Percentiles rank a stretch among this genome's conserved stretches.
Conservation (phyloP, 2,797 vertebrate species). For the Amazonetta brasiliensis region DNA sequence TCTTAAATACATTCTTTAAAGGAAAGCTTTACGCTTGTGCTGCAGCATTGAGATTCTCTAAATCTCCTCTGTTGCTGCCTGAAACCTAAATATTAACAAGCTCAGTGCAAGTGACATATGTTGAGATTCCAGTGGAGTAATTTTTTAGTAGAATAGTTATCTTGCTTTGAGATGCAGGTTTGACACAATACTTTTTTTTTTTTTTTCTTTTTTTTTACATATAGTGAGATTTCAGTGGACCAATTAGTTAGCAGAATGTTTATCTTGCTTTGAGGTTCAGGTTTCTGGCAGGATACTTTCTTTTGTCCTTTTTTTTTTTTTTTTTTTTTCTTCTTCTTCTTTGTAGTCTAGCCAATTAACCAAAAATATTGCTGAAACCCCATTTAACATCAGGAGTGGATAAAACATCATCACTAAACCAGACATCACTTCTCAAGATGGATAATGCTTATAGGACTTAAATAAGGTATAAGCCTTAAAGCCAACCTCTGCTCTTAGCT, state of each 20-base stretch:
- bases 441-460: not conserved
- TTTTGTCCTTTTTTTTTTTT: not conserved
- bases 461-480: not conserved
- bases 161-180: slow-evolving; percentile 35
- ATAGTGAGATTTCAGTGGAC: slow-evolving; percentile 54
- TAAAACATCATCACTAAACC: not conserved
- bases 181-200: not conserved
- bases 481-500: not conserved
- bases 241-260: slow-evolving; percentile 51
- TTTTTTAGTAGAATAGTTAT: slow-evolving; percentile 57
- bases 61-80: not conserved
- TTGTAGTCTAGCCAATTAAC: not conserved
- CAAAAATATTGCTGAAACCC: not conserved
- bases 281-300: not conserved
- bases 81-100: slow-evolving; percentile 62
- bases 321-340: not conserved
- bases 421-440: not conserved
- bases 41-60: not conserved
- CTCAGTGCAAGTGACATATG: slow-evolving; percentile 48
- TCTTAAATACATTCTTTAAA: not conserved
- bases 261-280: slow-evolving; percentile 38
- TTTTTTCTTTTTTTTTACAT: not conserved
- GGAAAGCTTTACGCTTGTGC: not conserved
- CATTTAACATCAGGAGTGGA: not conserved
- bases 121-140: slow-evolving; percentile 45